These are phyloP conservation scores for Brachyhypopomus gauderio DNA, from an alignment of 2,113 vertebrate genomes.

Conservation along the genomic window DNA sequence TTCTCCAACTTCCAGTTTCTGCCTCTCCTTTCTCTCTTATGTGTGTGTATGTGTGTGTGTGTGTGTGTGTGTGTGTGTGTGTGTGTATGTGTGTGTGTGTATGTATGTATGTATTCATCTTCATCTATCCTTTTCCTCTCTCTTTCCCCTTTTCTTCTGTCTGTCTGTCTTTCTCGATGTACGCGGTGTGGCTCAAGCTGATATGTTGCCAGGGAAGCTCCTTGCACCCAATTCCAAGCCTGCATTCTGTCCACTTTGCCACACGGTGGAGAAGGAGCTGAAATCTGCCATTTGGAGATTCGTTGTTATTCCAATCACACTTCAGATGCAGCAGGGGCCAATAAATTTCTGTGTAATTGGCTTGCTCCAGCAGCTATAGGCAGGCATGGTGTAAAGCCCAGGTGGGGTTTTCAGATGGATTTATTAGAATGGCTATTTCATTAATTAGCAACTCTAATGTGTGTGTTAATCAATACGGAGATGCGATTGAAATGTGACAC, in stretches of 20 bases:
- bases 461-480: slow-evolving; percentile 62
- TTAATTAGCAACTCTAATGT: slow-evolving; percentile 75
- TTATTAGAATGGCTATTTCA: slow-evolving; percentile 68
- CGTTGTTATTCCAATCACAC: slow-evolving; percentile 82
- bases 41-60: no score
- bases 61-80: no score
- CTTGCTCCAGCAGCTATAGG: slow-evolving; percentile 71
- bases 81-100: no score
- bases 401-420: slow-evolving; percentile 66
- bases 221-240: slow-evolving; percentile 47
- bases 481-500: slow-evolving; percentile 56
- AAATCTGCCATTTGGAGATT: slow-evolving; percentile 68
- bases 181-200: slow-evolving; percentile 1
- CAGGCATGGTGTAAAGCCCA: slow-evolving; percentile 59
- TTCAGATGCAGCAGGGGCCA: slow-evolving; percentile 73
- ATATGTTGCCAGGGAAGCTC: slow-evolving; percentile 53
- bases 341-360: slow-evolving; percentile 80
- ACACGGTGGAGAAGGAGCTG: slow-evolving; percentile 62
- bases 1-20: no score
- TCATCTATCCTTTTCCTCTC: slow-evolving; percentile 27
- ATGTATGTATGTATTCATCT: slow-evolving; percentile 29
- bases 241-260: slow-evolving; percentile 51
- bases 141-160: slow-evolving; percentile 23
- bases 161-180: background rate
- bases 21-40: background rate